phyloP scores from a whole-genome alignment of 2,797 vertebrate species.

The Gila robusta region DNA sequence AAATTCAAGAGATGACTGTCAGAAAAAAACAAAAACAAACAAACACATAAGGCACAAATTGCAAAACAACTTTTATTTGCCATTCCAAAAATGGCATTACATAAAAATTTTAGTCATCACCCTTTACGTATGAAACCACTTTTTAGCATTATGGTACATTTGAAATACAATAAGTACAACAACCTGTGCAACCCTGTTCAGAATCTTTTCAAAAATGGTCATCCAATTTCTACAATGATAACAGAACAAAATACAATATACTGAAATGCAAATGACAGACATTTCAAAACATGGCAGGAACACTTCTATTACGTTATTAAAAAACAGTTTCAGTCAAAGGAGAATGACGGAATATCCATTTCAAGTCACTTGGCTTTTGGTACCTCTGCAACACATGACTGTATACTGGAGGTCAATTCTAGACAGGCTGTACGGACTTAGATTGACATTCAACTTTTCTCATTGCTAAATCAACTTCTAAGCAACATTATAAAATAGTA shows the following conservation, averaged over 20 bases:
- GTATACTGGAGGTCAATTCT: background rate
- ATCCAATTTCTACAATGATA: background rate
- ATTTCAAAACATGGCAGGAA: background rate
- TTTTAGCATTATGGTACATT: conserved; percentile 17
- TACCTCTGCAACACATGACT: background rate
- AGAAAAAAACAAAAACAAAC: background rate
- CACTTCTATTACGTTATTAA: background rate
- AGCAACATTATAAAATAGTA: conserved; percentile 22
- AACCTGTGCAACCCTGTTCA: conserved; percentile 4
- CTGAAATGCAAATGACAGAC: background rate
- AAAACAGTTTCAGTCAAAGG: background rate
- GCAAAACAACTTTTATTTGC: conserved; percentile 62
- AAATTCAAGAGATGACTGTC: no score
- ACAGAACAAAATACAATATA: background rate
- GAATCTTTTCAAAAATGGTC: conserved; percentile 14
- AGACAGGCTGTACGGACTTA: background rate
- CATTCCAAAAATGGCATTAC: conserved; percentile 39
- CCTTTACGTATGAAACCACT: conserved; percentile 17
- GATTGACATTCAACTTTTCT: conserved; percentile 1
- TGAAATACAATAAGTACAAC: conserved; percentile 15
- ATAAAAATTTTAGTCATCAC: conserved; percentile 46
- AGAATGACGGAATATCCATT: background rate
- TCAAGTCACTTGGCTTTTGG: conserved; percentile 8
- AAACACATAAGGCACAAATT: conserved; percentile 6
- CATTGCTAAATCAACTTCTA: background rate